phyloP scores from a whole-genome alignment of 2,797 vertebrate genomes.

The Lepilemur ruficaudatus region DNA sequence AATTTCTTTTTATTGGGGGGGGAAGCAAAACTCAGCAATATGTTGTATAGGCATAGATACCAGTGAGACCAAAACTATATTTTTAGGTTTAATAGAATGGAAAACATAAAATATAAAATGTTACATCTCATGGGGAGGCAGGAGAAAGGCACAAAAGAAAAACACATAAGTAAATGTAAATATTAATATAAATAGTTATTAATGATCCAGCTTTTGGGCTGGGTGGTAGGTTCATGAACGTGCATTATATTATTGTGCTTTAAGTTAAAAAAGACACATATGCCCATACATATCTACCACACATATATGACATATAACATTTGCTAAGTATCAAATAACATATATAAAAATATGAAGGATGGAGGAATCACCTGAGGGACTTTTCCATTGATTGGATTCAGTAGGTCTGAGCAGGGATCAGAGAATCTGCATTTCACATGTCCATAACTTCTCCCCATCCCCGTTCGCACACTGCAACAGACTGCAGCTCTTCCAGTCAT shows the following conservation, averaged over 20 bases:
- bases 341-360: neutral
- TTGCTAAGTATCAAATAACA: neutral
- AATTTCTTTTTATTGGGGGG: neutral
- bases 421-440: neutral
- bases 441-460: neutral
- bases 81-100: neutral
- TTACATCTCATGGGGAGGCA: neutral
- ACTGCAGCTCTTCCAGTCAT: neutral
- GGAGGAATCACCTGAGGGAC: neutral
- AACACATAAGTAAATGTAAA: neutral
- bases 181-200: neutral
- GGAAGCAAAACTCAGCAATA: neutral
- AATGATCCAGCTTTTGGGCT: neutral
- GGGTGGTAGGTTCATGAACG: neutral
- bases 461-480: rapidly evolving
- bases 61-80: neutral
- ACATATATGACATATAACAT: neutral
- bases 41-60: neutral
- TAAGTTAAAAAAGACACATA: neutral
- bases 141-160: neutral
- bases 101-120: neutral
- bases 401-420: neutral
- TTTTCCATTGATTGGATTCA: neutral
- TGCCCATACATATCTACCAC: neutral
- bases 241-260: neutral